These are phyloP conservation scores for Mactromeris polynyma DNA, from an alignment of 2,888 invertebrate genomes.

Conservation along the genomic window DNA sequence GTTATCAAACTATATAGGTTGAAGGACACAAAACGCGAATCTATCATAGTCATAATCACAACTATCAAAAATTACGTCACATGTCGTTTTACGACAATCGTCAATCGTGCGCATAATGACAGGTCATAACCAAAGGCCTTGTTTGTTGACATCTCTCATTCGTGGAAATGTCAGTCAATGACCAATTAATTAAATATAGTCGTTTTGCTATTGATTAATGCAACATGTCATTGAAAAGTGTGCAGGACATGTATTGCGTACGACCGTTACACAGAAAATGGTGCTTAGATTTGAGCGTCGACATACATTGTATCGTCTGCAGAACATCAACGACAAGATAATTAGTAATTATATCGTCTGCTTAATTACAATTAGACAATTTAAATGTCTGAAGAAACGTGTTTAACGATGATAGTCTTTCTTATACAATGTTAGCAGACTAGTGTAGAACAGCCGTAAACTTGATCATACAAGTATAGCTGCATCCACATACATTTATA, in stretches of 20 bases:
- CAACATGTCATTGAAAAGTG: neutral
- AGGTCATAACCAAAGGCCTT: slow-evolving; percentile 34
- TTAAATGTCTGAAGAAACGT: neutral
- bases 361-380: neutral
- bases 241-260: neutral
- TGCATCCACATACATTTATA: too few species aligned
- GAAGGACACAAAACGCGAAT: slow-evolving; percentile 50
- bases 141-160: slow-evolving; percentile 18
- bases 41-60: slow-evolving; percentile 56
- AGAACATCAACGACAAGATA: neutral
- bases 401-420: neutral
- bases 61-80: slow-evolving; percentile 54
- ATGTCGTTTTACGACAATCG: slow-evolving; percentile 53
- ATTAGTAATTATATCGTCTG: slow-evolving; percentile 6
- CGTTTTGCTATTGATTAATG: neutral
- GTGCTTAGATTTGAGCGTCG: neutral
- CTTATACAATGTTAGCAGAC: neutral
- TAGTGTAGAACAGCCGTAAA: too few species aligned
- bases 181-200: slow-evolving; percentile 43
- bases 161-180: slow-evolving; percentile 29
- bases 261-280: neutral
- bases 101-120: slow-evolving; percentile 36
- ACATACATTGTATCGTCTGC: slow-evolving; percentile 15
- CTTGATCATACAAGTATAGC: too few species aligned
- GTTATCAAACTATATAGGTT: slow-evolving; percentile 39